Percentiles rank a stretch among this genome's conserved stretches.
phyloP scores from a whole-genome alignment of 2,888 invertebrate genomes.

The Gryllus longicercus region DNA sequence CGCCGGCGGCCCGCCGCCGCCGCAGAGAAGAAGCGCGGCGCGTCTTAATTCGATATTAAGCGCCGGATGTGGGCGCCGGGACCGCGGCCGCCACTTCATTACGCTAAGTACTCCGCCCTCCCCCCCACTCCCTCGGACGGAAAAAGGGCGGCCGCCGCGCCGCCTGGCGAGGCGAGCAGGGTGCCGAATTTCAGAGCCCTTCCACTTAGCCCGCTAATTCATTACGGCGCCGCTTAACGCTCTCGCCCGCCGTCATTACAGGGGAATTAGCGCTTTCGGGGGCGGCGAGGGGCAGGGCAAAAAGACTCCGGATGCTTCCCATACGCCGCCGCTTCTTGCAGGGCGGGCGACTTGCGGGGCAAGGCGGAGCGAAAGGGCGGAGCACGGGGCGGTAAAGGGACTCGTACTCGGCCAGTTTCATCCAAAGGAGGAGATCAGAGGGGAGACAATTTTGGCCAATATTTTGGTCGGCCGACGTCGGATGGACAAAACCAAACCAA shows the following conservation, averaged over 20 bases:
- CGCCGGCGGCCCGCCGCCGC: not conserved
- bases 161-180: not conserved
- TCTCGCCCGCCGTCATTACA: not conserved
- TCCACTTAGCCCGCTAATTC: not conserved
- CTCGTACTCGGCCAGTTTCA: too few relatives aligned
- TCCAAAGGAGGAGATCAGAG: too few relatives aligned
- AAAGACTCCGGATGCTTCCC: not conserved
- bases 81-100: not conserved
- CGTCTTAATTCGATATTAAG: constrained; percentile 17
- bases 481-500: too few relatives aligned
- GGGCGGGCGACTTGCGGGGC: not conserved
- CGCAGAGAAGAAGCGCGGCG: not conserved
- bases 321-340: constrained; percentile 1
- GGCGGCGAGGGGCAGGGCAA: not conserved
- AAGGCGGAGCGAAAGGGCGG: too few relatives aligned
- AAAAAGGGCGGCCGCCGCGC: not conserved
- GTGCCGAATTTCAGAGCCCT: not conserved
- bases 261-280: too few relatives aligned
- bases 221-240: not conserved
- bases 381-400: too few relatives aligned
- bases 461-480: too few relatives aligned
- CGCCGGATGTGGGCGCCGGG: not conserved
- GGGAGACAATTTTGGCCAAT: too few relatives aligned
- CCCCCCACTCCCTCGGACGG: not conserved
- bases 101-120: not conserved